Evolutionary conservation across 2,888 invertebrate genomes (phyloP).

Genomic region (Hedychridium roseum): DNA sequence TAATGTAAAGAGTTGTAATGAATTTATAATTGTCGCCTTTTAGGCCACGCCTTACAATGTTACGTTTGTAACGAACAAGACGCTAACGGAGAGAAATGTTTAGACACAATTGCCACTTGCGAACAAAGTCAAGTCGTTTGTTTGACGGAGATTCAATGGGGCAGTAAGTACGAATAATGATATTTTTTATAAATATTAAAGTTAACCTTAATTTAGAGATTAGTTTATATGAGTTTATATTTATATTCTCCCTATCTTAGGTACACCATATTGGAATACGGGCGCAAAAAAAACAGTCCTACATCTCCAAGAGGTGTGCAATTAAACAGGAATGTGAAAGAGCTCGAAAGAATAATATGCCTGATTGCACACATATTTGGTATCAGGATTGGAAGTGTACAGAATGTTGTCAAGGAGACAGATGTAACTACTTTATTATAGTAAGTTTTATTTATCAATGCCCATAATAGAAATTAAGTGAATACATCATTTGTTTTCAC

Average conservation of each 20-base stretch:
- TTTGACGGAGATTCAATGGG: slow-evolving; percentile 91
- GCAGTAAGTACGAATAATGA: slow-evolving; percentile 69
- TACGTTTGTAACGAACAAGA: slow-evolving; percentile 95
- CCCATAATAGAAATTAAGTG: neutral
- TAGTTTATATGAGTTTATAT: neutral
- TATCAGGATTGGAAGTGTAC: slow-evolving; percentile 97
- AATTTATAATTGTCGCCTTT: too few relatives aligned
- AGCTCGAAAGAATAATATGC: slow-evolving; percentile 76
- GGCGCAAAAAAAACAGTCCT: slow-evolving; percentile 92
- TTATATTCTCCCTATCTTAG: slow-evolving; percentile 62
- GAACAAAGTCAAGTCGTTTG: slow-evolving; percentile 87
- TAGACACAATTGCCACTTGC: slow-evolving; percentile 90
- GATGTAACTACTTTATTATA: slow-evolving; percentile 94
- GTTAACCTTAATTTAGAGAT: slow-evolving; percentile 21
- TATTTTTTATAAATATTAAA: slow-evolving; percentile 10
- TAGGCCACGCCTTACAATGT: slow-evolving; percentile 83
- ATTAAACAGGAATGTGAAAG: slow-evolving; percentile 80
- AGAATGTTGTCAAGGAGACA: slow-evolving; percentile 94
- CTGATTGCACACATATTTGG: slow-evolving; percentile 88
- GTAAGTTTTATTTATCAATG: slow-evolving; percentile 71
- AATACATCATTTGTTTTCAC: neutral
- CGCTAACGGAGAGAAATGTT: slow-evolving; percentile 90
- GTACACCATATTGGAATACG: slow-evolving; percentile 93
- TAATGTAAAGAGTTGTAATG: too few relatives aligned
- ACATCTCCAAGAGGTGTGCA: slow-evolving; percentile 90